Conservation (phyloP, 2,888 invertebrate genomes). For the Acanthacorydalis orientalis region DNA sequence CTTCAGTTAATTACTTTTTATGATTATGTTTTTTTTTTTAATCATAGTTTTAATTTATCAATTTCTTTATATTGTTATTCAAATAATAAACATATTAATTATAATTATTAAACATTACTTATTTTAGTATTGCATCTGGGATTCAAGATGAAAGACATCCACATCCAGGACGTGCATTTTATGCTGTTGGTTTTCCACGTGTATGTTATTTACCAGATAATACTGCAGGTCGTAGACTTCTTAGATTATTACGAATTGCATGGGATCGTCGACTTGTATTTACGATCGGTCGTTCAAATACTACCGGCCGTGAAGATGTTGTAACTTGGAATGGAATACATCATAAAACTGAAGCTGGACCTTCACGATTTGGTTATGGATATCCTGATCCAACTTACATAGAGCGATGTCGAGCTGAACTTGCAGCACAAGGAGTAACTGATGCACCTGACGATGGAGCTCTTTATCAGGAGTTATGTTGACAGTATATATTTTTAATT, state of each 20-base stretch:
- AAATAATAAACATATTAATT: neutral
- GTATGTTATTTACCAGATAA: slow-evolving; percentile 73
- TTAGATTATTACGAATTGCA: slow-evolving; percentile 58
- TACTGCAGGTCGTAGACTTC: slow-evolving; percentile 58
- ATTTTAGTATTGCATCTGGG: slow-evolving; percentile 65
- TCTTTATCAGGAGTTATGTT: slow-evolving; percentile 23
- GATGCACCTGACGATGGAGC: slow-evolving; percentile 18
- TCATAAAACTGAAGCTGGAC: slow-evolving; percentile 63
- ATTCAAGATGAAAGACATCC: slow-evolving; percentile 68
- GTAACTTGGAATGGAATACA: slow-evolving; percentile 85
- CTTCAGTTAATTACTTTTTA: neutral
- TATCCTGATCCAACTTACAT: slow-evolving; percentile 66
- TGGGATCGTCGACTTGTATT: slow-evolving; percentile 75
- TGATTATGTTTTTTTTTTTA: neutral
- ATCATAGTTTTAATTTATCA: no score
- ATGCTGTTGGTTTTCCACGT: slow-evolving; percentile 74
- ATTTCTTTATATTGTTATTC: neutral
- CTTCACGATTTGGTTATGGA: slow-evolving; percentile 35
- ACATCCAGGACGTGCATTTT: slow-evolving; percentile 68
- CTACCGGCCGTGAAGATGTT: slow-evolving; percentile 80
- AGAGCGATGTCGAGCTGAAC: slow-evolving; percentile 41
- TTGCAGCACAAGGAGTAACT: slow-evolving; percentile 38
- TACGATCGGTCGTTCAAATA: slow-evolving; percentile 71
- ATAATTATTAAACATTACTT: slow-evolving; percentile 1
- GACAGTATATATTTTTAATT: slow-evolving; percentile 3